Evolutionary conservation across 1,140 invertebrate species (phyloP), one percentile per base, ranked within the genome.

Genomic region (Leptinotarsa texana): DNA sequence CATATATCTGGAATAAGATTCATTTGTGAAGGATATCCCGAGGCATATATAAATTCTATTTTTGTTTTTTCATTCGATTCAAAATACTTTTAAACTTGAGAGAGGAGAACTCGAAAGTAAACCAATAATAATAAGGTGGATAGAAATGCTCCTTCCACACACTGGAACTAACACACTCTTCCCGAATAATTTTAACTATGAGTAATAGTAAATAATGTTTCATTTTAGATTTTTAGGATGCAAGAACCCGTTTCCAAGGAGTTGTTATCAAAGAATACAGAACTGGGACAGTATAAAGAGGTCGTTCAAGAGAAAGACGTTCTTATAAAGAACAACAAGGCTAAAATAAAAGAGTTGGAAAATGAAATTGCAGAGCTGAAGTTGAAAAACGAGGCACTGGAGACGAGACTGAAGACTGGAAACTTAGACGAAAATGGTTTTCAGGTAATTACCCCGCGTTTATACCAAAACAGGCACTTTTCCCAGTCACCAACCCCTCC

Each of bases 171-270:
- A 4, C 5, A 27, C 24, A 27, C 24, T 27, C 24, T 27, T 5
- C 24, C 24, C 24, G 5, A 33, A 33, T 8, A 33, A 11, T 42
- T 42, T 42, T 11, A 42, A 42, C 33, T 42, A 42, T 42, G 33
- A 11, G 33, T 42, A 3, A 42, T 42, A 42, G 3, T 0, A 11
- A 11, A 42, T 42, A 8, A 42, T 42, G n/a, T 72, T 72, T 49
- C 1, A 51, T 65, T 71, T 24, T 42, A 79, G 78, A 80, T 80
- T 69, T 80, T 80, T 74, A 72, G 75, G 24, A 80, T 78, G 76
- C 76, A 80, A 27, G 78, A 80, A 69, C 76, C 78, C 5, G 75
- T 80, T 0, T 69, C 76, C 8, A 78, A 78, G 47, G 42, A 77
- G 69, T 24, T 78, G 5, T 69, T 80, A 47, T 51, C 69, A 17